Evolutionary conservation across 2,113 vertebrate genomes (phyloP).

Genomic region (Prionailurus bengalensis): DNA sequence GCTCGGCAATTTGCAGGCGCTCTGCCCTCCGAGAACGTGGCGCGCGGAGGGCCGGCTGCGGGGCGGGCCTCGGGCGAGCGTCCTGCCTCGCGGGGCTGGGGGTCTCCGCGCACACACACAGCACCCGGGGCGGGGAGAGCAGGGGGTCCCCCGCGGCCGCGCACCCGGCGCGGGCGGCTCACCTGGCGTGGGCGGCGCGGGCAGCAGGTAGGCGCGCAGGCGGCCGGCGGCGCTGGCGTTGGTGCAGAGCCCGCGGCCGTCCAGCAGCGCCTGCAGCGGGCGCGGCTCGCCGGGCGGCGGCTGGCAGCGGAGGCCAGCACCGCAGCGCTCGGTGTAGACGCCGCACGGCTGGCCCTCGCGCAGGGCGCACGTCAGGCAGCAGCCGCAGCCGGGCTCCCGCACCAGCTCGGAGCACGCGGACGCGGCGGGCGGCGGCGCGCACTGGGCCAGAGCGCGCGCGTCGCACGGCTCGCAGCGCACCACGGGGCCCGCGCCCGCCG

Average conservation of each 20-base stretch:
- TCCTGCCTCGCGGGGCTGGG: too few species aligned
- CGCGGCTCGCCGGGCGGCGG: constrained; percentile 89
- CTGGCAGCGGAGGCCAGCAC: constrained; percentile 91
- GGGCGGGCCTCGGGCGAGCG: background rate
- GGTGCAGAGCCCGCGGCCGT: constrained; percentile 93
- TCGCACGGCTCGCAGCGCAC: constrained; percentile 95
- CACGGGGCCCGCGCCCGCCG: constrained; percentile 90
- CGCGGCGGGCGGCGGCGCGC: constrained; percentile 88
- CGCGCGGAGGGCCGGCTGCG: background rate
- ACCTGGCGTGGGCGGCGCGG: constrained; percentile 88
- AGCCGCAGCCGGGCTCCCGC: constrained; percentile 95
- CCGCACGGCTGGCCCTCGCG: constrained; percentile 91
- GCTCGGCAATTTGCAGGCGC: background rate
- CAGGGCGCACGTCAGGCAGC: constrained; percentile 95
- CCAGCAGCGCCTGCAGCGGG: constrained; percentile 94
- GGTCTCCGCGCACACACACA: background rate
- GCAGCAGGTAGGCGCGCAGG: constrained; percentile 77
- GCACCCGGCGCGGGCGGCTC: constrained; percentile 67
- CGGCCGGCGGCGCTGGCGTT: constrained; percentile 84
- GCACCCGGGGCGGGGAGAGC: too few species aligned
- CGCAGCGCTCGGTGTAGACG: constrained; percentile 95
- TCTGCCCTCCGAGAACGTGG: background rate
- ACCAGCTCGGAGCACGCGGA: constrained; percentile 91
- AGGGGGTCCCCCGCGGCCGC: too few species aligned
- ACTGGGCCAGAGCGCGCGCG: constrained; percentile 89